These are phyloP conservation scores for Acanthurus tractus DNA, from an alignment of 2,797 vertebrate species.

Conservation along the genomic window DNA sequence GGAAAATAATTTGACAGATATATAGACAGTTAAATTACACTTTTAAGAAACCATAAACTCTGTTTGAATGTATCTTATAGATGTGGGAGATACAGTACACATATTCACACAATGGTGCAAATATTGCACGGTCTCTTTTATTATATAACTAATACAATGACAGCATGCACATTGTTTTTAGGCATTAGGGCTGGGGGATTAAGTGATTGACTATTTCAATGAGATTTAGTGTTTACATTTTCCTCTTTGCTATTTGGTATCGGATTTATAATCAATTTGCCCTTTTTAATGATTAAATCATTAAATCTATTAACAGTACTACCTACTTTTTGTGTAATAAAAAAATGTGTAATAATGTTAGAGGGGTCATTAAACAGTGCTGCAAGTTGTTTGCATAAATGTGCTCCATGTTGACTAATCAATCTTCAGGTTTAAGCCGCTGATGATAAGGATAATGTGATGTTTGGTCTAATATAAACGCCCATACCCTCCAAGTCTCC, in stretches of 20 bases:
- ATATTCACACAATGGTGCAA: not conserved
- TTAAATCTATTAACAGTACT: no score
- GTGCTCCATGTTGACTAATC: not conserved
- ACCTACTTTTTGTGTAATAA: not conserved
- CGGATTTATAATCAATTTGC: not conserved
- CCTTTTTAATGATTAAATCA: not conserved
- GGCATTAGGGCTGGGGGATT: not conserved
- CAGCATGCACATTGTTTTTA: not conserved
- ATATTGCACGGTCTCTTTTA: not conserved
- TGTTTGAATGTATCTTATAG: no score
- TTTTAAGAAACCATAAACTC: not conserved
- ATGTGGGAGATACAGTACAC: not conserved
- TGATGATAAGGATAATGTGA: not conserved
- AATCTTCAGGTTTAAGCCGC: no score
- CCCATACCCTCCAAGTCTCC: no score
- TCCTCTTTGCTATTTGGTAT: not conserved
- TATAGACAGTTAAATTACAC: not conserved
- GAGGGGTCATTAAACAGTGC: not conserved
- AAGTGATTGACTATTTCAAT: not conserved
- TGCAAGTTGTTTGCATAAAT: not conserved
- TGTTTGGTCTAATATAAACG: not conserved
- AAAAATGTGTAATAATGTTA: no score
- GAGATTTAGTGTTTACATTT: not conserved
- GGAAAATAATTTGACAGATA: not conserved
- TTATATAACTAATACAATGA: not conserved